Evolutionary conservation across 2,113 vertebrate genomes (phyloP), one percentile per base, ranked within the genome.

Genomic region (Heliornis fulica): DNA sequence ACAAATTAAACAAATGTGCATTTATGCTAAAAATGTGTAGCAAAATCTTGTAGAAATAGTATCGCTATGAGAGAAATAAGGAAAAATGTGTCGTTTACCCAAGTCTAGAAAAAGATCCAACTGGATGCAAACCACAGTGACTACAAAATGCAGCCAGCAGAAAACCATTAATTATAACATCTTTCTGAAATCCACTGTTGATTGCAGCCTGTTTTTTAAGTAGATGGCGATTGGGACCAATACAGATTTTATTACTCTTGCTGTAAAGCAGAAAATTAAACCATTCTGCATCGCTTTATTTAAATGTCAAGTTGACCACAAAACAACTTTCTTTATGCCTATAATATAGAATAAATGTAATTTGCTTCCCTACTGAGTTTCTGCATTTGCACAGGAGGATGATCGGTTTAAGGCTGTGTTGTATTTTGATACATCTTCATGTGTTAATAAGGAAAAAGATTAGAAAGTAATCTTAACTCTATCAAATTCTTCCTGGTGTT

Each of bases 261-360:
- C 40, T 78, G 17, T 80, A 91, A 86, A 89, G 74, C 57, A 70
- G 80, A 89, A 81, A 88, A 95, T 82, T 15, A 87, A 69, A 53
- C 32, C n/a, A 36, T 91, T 91, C 54, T 60, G 34, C 91, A 57
- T 41, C 65, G 45, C 65, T 93, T 93, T 87, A 91, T 77, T 89
- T 89, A 87, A 94, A 89, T 95, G 80, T 65, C 63, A 93, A 5
- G 17, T 48, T 93, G 90, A 81, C 92, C 81, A 89, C 72, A 75
- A 64, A 94, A 65, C 71, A 60, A 51, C 64, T 57, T 69, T 46
- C 51, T 74, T 93, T 92, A 51, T 86, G 60, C 16, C 18, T 60
- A 14, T 50, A 51, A 50, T 45, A 56, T 17, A 25, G 41, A 83
- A 41, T 53, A 70, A 50, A 51, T 41, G 85, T 41, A 46, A 86